Evolutionary conservation across 2,797 vertebrate species (phyloP).

Genomic region (Netta rufina): DNA sequence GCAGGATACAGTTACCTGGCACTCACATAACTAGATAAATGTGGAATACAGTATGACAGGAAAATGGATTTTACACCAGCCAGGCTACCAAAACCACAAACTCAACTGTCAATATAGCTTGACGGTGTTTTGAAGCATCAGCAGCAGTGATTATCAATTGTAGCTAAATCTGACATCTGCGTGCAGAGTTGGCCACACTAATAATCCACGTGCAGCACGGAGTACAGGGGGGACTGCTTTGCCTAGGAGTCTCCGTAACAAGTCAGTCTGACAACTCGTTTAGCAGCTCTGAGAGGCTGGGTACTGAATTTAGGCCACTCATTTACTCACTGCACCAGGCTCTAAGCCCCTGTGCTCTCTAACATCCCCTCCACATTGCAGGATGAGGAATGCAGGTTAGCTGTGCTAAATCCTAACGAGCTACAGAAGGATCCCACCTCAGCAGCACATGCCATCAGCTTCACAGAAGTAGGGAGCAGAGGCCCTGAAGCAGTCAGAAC

Average conservation of each 20-base stretch:
- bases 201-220: rapidly evolving
- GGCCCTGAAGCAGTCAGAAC: not conserved
- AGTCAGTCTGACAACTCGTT: not conserved
- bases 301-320: not conserved
- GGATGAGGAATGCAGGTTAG: not conserved
- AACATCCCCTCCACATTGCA: not conserved
- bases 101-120: not conserved
- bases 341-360: not conserved
- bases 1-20: not conserved
- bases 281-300: not conserved
- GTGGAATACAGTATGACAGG: not conserved
- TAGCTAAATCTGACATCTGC: not conserved
- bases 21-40: not conserved
- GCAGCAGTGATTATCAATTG: not conserved
- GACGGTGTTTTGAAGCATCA: not conserved
- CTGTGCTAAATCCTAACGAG: not conserved
- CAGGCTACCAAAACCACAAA: not conserved
- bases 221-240: not conserved
- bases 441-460: not conserved
- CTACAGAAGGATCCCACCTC: not conserved
- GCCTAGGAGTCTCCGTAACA: not conserved
- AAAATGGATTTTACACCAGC: not conserved
- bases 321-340: not conserved
- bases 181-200: not conserved
- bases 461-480: rapidly evolving